phyloP scores from a whole-genome alignment of 2,888 invertebrate species.

The Macrophya alboannulata region DNA sequence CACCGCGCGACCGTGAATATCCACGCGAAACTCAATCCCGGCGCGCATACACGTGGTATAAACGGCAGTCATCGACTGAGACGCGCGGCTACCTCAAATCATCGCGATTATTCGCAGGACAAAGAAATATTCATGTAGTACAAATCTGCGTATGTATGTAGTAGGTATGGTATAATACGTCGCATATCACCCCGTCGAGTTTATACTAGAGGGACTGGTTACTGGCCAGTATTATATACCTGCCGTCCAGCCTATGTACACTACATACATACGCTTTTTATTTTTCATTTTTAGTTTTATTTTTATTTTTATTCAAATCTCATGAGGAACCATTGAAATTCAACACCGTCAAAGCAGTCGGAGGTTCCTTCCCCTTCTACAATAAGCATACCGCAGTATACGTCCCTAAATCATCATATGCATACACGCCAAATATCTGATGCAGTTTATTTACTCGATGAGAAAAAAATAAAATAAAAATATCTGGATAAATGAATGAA shows the following conservation, averaged over 20 bases:
- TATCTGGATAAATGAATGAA: neutral
- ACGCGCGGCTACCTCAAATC: constrained; percentile 69
- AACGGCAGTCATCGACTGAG: constrained; percentile 68
- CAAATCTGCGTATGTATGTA: neutral
- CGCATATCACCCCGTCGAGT: constrained; percentile 5
- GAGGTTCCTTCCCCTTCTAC: neutral
- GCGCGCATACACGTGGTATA: constrained; percentile 71
- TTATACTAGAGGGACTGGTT: constrained; percentile 31
- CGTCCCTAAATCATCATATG: neutral
- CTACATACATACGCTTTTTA: neutral
- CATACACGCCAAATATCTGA: neutral
- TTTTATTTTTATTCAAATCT: constrained; percentile 41
- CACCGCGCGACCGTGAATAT: constrained; percentile 60
- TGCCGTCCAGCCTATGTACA: neutral
- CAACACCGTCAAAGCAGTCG: constrained; percentile 26
- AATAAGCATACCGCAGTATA: neutral
- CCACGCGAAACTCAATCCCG: constrained; percentile 63
- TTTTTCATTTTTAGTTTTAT: neutral
- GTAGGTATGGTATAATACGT: neutral
- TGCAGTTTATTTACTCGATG: neutral
- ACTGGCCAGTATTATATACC: constrained; percentile 22
- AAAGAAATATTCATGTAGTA: neutral
- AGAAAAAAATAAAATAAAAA: neutral
- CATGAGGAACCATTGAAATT: constrained; percentile 37
- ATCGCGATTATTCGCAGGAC: constrained; percentile 65